Conservation (phyloP, 2,113 vertebrate genomes). For the Australoheros scitulus region DNA sequence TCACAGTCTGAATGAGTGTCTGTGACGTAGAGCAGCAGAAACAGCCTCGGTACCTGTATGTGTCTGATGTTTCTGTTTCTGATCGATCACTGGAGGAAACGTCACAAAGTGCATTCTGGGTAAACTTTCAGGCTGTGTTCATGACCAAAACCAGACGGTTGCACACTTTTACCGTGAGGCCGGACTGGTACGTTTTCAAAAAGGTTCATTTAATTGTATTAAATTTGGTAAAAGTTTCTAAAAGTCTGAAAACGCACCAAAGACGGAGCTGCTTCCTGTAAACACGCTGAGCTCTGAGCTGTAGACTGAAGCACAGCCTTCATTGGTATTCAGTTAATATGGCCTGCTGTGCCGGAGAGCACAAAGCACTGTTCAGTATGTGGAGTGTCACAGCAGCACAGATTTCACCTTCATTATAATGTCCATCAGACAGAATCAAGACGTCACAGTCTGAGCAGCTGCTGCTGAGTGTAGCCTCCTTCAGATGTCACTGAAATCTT, state of each 20-base stretch:
- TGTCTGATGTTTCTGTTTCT: too few species aligned
- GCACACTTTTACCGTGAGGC: background rate
- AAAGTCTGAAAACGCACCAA: background rate
- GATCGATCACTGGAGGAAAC: too few species aligned
- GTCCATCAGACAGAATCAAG: background rate
- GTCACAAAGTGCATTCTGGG: too few species aligned
- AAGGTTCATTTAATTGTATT: background rate
- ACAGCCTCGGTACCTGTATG: too few species aligned
- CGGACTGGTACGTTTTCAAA: background rate
- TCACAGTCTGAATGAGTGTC: too few species aligned
- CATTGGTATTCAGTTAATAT: background rate
- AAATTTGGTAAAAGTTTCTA: background rate
- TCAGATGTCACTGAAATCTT: background rate
- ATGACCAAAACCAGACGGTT: background rate
- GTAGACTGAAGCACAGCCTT: background rate
- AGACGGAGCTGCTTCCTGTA: too few species aligned
- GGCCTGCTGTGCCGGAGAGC: background rate
- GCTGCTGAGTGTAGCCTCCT: background rate
- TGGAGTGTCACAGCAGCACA: background rate
- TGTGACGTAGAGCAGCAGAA: too few species aligned
- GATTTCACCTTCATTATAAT: background rate
- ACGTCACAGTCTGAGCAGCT: slow-evolving; percentile 3
- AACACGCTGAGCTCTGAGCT: background rate
- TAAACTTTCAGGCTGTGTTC: too few species aligned
- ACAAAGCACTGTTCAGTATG: background rate